Base-by-base conservation (phyloP, 2,888 invertebrate species). In the Tupiocoris notatus region DNA sequence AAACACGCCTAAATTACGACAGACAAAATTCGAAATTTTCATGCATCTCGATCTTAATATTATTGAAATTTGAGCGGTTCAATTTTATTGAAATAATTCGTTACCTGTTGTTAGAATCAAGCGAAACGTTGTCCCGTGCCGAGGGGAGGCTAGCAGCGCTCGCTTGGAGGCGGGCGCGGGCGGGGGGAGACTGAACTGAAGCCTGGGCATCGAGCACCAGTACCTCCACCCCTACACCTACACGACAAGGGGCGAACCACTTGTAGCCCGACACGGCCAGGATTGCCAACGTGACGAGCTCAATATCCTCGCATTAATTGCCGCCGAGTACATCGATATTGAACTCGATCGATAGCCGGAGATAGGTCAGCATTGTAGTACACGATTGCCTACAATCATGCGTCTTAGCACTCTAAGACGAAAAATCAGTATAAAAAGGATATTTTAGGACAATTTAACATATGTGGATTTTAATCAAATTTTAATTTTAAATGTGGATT, bases 181-280 rank as follows among this genome's bases (percentile, higher is more conserved):
- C 57, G 57, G 61, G 70, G 58, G 59, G 70, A 54, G 70, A 58
- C 22, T 2, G 25, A 70, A 57, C 58, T 57, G 70, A 70, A 58
- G 58, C 70, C 70, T 70, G 70, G 70, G 70, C 59, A 70, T 70
- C 70, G 70, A 70, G 70, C 70, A 70, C 58, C 22, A 56, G 56
- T 9, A 17, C 18, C 25, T 56, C 67, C 39, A 39, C 39, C 39
- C 3, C 39, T 12, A 39, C 39, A 39, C 39, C 39, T 7, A 3
- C 39, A 39, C 39, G 39, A 12, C 39, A 39, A 39, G 39, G 59
- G 59, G 59, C n/a, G 59, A 59, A 59, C 59, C 70, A 70, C 70
- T 70, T 70, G 70, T 70, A 58, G 70, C 70, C 70, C 70, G 25
- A 58, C 24, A 24, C 59, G 23, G 20, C 58, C 70, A 70, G 22